Percentiles rank a stretch among this genome's conserved stretches.
phyloP scores from a whole-genome alignment of 2,113 vertebrate genomes.

The Burhinus bistriatus region DNA sequence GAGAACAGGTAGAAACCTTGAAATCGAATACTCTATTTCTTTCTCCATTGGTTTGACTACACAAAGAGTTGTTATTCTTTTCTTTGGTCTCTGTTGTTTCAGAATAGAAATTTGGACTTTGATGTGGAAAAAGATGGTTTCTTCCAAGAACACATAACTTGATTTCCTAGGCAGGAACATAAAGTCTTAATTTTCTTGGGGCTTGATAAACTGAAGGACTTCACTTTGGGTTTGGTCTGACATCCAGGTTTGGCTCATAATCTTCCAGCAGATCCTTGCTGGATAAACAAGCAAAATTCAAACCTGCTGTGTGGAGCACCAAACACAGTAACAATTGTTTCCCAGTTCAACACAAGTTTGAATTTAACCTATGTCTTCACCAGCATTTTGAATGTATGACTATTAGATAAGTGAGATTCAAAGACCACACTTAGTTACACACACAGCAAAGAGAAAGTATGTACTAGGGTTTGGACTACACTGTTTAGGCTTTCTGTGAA shows the following conservation, averaged over 20 bases:
- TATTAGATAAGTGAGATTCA: not conserved
- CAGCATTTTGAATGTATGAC: not conserved
- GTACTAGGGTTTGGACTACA: not conserved
- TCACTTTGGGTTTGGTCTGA: not conserved
- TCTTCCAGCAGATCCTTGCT: not conserved
- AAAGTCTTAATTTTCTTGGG: not conserved
- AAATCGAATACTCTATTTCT: not conserved
- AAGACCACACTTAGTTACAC: not conserved
- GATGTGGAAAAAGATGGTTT: not conserved
- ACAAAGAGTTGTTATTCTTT: not conserved
- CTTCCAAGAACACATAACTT: not conserved
- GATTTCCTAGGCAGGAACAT: not conserved
- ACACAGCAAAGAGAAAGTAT: not conserved
- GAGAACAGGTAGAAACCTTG: not conserved
- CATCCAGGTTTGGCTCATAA: not conserved
- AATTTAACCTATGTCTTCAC: not conserved
- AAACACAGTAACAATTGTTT: not conserved
- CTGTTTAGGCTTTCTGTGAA: not conserved
- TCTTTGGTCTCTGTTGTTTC: not conserved
- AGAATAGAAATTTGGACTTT: not conserved
- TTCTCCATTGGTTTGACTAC: not conserved
- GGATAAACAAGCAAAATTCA: not conserved
- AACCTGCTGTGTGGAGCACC: not conserved
- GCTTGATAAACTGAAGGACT: not conserved
- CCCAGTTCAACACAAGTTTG: not conserved